Evolutionary conservation across 2,113 vertebrate species (phyloP).

Genomic region (Sinocyclocheilus anophthalmus): DNA sequence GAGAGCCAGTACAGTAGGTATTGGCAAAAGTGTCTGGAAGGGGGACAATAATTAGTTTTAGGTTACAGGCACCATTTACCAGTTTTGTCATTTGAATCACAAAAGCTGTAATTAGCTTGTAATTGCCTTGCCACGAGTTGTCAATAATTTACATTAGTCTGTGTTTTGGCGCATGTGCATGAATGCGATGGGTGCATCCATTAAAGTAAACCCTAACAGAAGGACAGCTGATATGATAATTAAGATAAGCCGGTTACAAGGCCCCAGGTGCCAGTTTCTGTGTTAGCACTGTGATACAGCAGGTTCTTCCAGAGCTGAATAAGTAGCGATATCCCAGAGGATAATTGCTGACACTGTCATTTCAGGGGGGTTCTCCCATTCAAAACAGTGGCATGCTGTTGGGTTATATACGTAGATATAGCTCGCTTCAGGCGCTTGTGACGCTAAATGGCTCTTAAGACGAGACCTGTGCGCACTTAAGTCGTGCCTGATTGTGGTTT

Average conservation of each 20-base stretch:
- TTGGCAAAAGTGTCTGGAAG: slow-evolving; percentile 3
- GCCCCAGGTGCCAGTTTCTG: slow-evolving; percentile 63
- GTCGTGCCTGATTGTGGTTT: neutral
- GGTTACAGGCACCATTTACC: slow-evolving; percentile 53
- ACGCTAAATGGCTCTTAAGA: neutral
- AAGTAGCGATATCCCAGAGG: neutral
- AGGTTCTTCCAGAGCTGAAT: slow-evolving; percentile 58
- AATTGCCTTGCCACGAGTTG: slow-evolving; percentile 59
- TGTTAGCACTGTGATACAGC: slow-evolving; percentile 61
- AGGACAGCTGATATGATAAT: slow-evolving; percentile 70
- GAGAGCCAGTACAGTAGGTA: slow-evolving; percentile 17
- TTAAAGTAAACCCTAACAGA: slow-evolving; percentile 58
- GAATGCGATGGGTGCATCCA: slow-evolving; percentile 49
- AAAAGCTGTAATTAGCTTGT: slow-evolving; percentile 59
- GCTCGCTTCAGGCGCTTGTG: neutral
- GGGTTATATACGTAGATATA: neutral
- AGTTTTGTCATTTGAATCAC: slow-evolving; percentile 60
- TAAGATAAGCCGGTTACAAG: slow-evolving; percentile 60
- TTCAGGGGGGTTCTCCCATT: neutral
- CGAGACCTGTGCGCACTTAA: neutral
- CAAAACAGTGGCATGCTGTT: neutral
- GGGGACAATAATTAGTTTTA: slow-evolving; percentile 46
- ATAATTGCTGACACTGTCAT: slow-evolving; percentile 5
- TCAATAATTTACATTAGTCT: slow-evolving; percentile 68
- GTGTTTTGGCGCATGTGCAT: slow-evolving; percentile 49